Evolutionary conservation across 2,888 invertebrate species (phyloP), one percentile per base, ranked within the genome.

Genomic region (Gandaritis pyraliata): DNA sequence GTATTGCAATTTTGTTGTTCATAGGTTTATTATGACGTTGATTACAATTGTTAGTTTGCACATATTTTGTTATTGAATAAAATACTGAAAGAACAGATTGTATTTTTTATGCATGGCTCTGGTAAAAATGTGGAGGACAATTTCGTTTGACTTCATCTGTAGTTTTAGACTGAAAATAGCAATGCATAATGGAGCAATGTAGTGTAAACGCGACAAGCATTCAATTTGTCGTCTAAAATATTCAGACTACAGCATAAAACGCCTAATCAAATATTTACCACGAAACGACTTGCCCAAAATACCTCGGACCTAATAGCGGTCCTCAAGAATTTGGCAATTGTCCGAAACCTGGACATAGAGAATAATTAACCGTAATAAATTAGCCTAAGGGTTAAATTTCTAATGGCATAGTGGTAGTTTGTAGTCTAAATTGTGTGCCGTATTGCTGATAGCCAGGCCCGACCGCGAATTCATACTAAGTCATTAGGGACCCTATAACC

Each of bases 11-110:
- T 87, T 86, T 91, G 88, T 90, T 91, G 86, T 86, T 82, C 74
- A 88, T 87, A 92, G n/a, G 85, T 92, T 88, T 92, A 92, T 90
- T 79, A 85, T 80, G 81, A 84, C 74, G 90, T 92, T 90, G 87
- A 82, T 70, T 78, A 77, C 80, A 82, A 81, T 88, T 87, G 87
- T 88, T 88, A 83, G 83, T 83, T 83, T 83, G 85, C 87, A 88
- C 83, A 81, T 59, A 81, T 87, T 65, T 70, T 88, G 88, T 90
- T 90, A 88, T 83, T 83, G 74, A 88, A 85, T 86, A 85, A 78
- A 85, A 82, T 81, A 82, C 77, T 81, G 76, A 86, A 58, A 46
- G 46, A 46, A 39, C 0, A 38, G 2, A 38, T 18, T 23, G 23
- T 23, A 23, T 23, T 2, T 6, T 23, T 23, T 23, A 23, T 23